These are phyloP conservation scores for Dysidea cf. avara DNA, from an alignment of 37 sponge, comb jelly and placozoan genomes.

Conservation along the genomic window DNA sequence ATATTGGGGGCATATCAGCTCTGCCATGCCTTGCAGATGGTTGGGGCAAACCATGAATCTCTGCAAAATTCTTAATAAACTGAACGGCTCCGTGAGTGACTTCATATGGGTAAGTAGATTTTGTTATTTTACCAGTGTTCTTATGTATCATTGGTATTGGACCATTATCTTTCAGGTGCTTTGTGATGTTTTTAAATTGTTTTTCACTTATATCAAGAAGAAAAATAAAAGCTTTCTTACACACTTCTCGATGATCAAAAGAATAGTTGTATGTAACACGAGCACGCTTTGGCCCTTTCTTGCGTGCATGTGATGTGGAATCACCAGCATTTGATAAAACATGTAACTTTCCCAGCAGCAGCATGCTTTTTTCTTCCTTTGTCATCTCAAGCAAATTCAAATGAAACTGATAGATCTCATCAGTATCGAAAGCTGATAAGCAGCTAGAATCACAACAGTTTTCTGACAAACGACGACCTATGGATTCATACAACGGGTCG, in stretches of 20 bases:
- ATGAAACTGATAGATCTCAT: conserved; percentile 13
- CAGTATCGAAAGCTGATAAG: conserved; percentile 1
- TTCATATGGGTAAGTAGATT: conserved; percentile 35
- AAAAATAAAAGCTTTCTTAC: conserved; percentile 18
- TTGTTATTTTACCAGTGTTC: neutral
- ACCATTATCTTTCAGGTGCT: conserved; percentile 22
- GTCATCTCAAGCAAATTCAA: conserved; percentile 13
- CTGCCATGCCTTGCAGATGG: conserved; percentile 11
- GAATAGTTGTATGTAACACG: conserved; percentile 4
- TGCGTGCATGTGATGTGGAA: conserved; percentile 15
- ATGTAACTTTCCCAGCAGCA: conserved; percentile 30
- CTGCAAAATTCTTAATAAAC: conserved; percentile 25
- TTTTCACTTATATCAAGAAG: conserved; percentile 23
- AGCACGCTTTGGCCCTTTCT: conserved; percentile 5
- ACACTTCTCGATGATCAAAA: conserved; percentile 33
- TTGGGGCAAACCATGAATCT: conserved; percentile 9
- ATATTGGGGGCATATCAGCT: conserved; percentile 16
- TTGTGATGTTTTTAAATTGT: conserved; percentile 21
- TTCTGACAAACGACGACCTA: no score
- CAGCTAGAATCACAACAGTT: neutral
- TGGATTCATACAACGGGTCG: no score
- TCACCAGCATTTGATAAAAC: neutral
- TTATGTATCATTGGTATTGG: conserved; percentile 19
- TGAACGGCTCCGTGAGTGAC: neutral
- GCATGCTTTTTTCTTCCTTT: conserved; percentile 26